Evolutionary conservation across 1,140 invertebrate genomes (phyloP).

Genomic region (Ericerus pela): DNA sequence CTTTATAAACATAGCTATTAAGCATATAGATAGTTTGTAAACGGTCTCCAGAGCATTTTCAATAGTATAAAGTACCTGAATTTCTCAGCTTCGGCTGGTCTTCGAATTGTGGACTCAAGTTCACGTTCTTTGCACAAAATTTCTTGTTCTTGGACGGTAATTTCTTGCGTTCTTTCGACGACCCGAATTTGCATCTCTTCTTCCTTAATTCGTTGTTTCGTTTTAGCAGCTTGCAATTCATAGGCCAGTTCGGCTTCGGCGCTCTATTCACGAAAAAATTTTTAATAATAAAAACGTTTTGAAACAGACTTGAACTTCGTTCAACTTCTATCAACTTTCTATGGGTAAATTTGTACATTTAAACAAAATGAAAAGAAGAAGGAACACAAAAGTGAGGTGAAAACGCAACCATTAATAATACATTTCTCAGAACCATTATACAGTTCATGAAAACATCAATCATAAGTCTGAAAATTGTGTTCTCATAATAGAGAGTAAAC

Average conservation of each 20-base stretch:
- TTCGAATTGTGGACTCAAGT: slow-evolving; percentile 73
- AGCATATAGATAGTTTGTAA: no score
- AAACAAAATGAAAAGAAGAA: no score
- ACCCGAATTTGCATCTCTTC: slow-evolving; percentile 94
- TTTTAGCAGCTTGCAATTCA: slow-evolving; percentile 86
- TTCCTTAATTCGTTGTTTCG: slow-evolving; percentile 88
- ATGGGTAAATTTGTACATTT: no score
- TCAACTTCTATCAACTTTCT: not conserved
- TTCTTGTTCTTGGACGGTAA: slow-evolving; percentile 78
- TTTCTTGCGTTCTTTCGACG: slow-evolving; percentile 82
- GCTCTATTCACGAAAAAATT: no score
- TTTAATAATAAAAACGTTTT: no score
- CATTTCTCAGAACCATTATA: no score
- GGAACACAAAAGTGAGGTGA: not conserved
- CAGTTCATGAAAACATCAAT: no score
- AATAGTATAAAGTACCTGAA: slow-evolving; percentile 43
- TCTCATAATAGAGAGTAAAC: no score
- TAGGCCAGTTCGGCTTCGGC: slow-evolving; percentile 92
- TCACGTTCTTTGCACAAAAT: slow-evolving; percentile 70
- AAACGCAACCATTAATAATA: no score
- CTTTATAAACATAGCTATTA: no score
- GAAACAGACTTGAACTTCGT: not conserved
- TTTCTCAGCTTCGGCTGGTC: slow-evolving; percentile 89
- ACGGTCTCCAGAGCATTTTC: no score
- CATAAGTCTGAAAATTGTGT: no score